Base-by-base conservation (phyloP, 2,888 invertebrate genomes). In the Cantharis rustica region DNA sequence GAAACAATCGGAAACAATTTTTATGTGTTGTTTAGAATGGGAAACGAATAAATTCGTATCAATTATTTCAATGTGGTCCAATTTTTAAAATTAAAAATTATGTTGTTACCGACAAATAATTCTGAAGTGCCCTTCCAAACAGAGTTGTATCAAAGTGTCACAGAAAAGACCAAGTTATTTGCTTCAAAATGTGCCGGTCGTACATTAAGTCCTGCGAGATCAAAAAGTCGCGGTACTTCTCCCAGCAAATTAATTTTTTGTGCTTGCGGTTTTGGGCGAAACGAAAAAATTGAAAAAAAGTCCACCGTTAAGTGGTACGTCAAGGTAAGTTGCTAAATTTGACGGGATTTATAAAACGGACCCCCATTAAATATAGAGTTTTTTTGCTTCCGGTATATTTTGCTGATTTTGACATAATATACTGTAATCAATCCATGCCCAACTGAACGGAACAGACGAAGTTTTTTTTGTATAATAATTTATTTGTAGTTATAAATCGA, bases 271-370 rank as follows among this genome's bases (percentile, higher is more conserved):
- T 85, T 79, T 80, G 88, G 90, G 78, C 90, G 89, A 80, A 85
- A 85, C 17, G 69, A 64, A 10, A 76, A 79, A 81, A 31, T 16
- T 72, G 63, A 79, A 71, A 83, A 84, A 85, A 91, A 91, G 84
- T 90, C 90, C 69, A 90, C 90, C 82, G 90, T 92, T 77, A 90
- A 91, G 88, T 93, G 93, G 92, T 93, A 93, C 86, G 92, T 93
- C 84, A 93, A 94, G 93, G 93, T 94, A 92, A 91, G 91, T 85
- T 86, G 85, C 81, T 71, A 63, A 73, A n/a, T 73, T 76, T 78
- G 66, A 70, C 20, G 66, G 23, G 64, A 66, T 20, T 75, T n/a
- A 5, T 10, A 66, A 47, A 68, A 72, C 2, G 10, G 26, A 10
- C 5, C 23, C 23, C 23, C 26, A 27, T 4, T 27, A 27, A 27